A percentile compares a stretch with the other conserved stretches of the same genome.
Conservation (phyloP, 2,888 invertebrate genomes). For the Campoplex nolae region DNA sequence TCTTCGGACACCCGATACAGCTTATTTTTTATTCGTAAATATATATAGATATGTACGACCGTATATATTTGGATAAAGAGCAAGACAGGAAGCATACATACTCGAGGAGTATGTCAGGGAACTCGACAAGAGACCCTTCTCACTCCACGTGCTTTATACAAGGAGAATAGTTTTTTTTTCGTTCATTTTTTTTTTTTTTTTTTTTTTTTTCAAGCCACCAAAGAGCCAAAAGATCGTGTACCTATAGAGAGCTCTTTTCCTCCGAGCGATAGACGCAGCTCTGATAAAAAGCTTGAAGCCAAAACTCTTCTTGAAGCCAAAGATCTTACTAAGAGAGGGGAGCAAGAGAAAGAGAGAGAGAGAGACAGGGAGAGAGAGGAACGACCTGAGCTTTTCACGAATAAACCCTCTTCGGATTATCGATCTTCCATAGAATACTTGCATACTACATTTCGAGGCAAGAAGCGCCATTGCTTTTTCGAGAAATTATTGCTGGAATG, state of each 20-base stretch:
- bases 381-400: conserved; percentile 60
- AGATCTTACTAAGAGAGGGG: conserved; percentile 34
- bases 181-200: conserved; percentile 30
- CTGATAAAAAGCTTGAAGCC: conserved; percentile 56
- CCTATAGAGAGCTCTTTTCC: conserved; percentile 31
- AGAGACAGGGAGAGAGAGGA: conserved; percentile 41
- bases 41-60: background rate
- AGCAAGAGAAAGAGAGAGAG: background rate
- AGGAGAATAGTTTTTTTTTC: conserved; percentile 33
- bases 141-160: conserved; percentile 38
- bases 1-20: background rate
- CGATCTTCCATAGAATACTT: conserved; percentile 50
- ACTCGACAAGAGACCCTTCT: conserved; percentile 54
- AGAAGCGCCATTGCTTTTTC: conserved; percentile 38
- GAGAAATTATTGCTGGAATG: conserved; percentile 29
- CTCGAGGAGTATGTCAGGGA: conserved; percentile 62
- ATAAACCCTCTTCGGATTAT: conserved; percentile 56
- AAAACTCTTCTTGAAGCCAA: conserved; percentile 52
- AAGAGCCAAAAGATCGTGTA: conserved; percentile 43
- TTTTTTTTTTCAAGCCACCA: conserved; percentile 24
- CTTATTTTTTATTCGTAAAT: background rate
- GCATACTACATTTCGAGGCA: conserved; percentile 25
- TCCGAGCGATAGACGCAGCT: conserved; percentile 56
- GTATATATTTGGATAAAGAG: conserved; percentile 34
- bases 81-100: conserved; percentile 32